A percentile compares a stretch with the other conserved stretches of the same genome.
phyloP scores from a whole-genome alignment of 2,113 vertebrate genomes.

The Nothoprocta perdicaria region DNA sequence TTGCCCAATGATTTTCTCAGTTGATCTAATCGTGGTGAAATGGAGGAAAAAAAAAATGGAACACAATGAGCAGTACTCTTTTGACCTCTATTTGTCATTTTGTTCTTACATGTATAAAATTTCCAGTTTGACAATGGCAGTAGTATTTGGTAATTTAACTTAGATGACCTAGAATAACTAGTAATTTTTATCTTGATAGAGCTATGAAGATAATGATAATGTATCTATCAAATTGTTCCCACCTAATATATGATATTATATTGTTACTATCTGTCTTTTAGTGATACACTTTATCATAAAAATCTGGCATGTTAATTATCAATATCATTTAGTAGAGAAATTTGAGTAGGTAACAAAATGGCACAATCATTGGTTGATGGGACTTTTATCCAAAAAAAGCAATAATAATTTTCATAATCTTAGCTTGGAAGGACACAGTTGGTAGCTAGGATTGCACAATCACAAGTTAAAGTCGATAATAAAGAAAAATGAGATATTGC shows the following conservation, averaged over 20 bases:
- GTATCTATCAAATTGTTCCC: background rate
- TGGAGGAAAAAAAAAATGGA: background rate
- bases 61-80: background rate
- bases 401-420: constrained; percentile 15
- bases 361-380: background rate
- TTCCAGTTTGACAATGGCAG: background rate
- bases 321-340: constrained; percentile 20
- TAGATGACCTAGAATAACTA: background rate
- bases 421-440: background rate
- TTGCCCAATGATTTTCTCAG: background rate
- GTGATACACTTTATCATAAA: constrained; percentile 20
- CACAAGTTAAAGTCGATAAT: background rate
- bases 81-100: background rate
- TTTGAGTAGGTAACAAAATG: constrained; percentile 22
- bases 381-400: background rate
- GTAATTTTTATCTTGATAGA: constrained; percentile 7
- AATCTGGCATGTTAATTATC: constrained; percentile 15
- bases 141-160: background rate
- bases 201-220: background rate
- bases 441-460: background rate
- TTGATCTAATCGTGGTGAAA: background rate
- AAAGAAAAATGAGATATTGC: background rate
- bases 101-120: background rate
- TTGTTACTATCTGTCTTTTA: background rate
- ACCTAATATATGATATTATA: background rate